Evolutionary conservation across 2,888 invertebrate species (phyloP), one percentile per base, ranked within the genome.

Genomic region (Bedellia somnulentella): DNA sequence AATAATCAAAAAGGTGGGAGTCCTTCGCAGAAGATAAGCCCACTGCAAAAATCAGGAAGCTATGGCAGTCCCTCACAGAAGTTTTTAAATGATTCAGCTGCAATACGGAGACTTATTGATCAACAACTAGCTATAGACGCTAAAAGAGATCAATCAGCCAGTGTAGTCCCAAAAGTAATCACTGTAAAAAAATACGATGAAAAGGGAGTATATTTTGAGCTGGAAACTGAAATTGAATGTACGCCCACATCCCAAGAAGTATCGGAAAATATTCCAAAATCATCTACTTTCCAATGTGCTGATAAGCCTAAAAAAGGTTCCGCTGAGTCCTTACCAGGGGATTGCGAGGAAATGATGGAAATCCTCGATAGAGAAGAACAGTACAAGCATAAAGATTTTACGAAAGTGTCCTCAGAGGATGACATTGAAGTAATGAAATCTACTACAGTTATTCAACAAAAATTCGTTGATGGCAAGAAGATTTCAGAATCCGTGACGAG

Each of bases 321-420:
- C 25, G 75, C 68, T 1, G 75, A 76, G 44, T 76, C 76, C 0
- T 71, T 75, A 34, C 71, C 75, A 63, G 85, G 70, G 68, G 85
- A 49, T 53, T 84, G 57, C 62, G 84, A 52, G 62, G 79, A 57
- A 66, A 78, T 50, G 81, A 81, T 60, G 81, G 80, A 63, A 71
- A 63, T 66, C 39, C 61, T 57, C 51, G 80, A 57, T 46, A 78
- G 52, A 75, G 83, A 63, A 76, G 67, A 71, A 35, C 61, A 62
- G 37, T 57, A 57, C 24, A 46, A 52, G 37, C 42, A 44, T 11
- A 44, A 53, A 31, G 30, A 48, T 11, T 46, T 55, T 2, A 56
- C 57, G 1, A 55, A 47, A 40, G 52, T 60, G 27, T 53, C 53
- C 8, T 68, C 66, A 16, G 44, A 57, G 9, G 66, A 63, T 14